These are phyloP conservation scores for Euborellia annulipes DNA, from an alignment of 1,140 invertebrate genomes.

Conservation along the genomic window DNA sequence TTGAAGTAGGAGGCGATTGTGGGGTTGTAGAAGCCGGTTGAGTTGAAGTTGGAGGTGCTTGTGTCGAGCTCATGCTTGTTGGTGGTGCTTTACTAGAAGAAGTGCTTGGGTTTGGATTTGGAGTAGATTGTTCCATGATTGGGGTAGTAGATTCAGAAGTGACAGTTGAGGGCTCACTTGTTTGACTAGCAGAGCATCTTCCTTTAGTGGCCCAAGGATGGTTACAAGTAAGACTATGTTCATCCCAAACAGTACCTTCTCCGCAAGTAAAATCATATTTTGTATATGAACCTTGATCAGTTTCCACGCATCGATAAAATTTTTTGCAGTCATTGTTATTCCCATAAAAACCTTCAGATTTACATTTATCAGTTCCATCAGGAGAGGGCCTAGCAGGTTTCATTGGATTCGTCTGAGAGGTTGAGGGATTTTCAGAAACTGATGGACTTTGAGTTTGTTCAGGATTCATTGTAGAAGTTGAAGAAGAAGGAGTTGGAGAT, in stretches of 20 bases:
- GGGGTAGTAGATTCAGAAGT: constrained; percentile 6
- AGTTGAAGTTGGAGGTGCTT: not conserved
- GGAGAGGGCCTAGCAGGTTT: not conserved
- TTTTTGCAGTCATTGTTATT: constrained; percentile 52
- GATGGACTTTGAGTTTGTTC: too few relatives aligned
- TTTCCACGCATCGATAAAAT: constrained; percentile 59
- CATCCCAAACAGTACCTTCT: constrained; percentile 55
- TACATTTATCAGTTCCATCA: constrained; percentile 20
- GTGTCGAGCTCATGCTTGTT: constrained; percentile 10
- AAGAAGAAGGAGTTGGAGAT: too few relatives aligned
- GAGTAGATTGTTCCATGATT: constrained; percentile 3
- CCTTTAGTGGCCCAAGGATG: constrained; percentile 37
- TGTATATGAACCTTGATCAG: constrained; percentile 34
- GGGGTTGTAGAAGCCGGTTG: too few relatives aligned
- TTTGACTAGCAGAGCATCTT: constrained; percentile 5
- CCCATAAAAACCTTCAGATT: constrained; percentile 45
- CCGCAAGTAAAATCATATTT: constrained; percentile 52
- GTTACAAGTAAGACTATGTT: constrained; percentile 44
- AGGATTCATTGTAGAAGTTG: too few relatives aligned
- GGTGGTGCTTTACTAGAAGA: constrained; percentile 18
- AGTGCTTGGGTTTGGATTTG: constrained; percentile 7
- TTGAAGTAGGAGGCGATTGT: too few relatives aligned
- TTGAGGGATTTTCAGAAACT: too few relatives aligned
- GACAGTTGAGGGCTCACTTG: not conserved
- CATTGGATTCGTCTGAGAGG: not conserved